Percentiles rank a stretch among this genome's conserved stretches.
Evolutionary conservation across 23 tunicate species (phyloP).

Genomic region (Ciona savignyi): DNA sequence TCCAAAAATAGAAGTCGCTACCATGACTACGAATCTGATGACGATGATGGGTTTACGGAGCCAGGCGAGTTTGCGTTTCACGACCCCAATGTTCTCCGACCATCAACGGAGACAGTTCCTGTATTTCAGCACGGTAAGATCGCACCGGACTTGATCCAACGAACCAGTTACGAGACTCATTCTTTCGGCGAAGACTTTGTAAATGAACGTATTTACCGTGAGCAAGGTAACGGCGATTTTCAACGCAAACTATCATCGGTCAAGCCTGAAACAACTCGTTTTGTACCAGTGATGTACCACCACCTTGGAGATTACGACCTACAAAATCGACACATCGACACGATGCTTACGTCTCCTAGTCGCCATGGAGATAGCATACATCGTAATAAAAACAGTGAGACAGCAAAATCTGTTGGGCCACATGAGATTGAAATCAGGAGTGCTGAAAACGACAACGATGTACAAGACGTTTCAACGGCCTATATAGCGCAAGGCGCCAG

Average conservation of each 20-base stretch:
- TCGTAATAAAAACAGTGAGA: background rate
- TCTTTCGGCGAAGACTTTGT: background rate
- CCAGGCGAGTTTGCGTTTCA: conserved; percentile 10
- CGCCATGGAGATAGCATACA: background rate
- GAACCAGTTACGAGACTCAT: background rate
- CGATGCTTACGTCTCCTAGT: background rate
- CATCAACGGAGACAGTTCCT: background rate
- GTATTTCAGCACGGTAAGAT: background rate
- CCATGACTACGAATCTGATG: conserved; percentile 9
- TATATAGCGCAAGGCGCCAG: background rate
- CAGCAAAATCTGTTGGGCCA: background rate
- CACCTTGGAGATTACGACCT: background rate
- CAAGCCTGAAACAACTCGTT: background rate
- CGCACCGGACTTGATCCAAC: background rate
- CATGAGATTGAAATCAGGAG: background rate
- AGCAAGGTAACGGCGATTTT: background rate
- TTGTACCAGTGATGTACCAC: background rate
- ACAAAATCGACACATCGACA: background rate
- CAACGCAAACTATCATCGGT: background rate
- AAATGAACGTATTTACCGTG: background rate
- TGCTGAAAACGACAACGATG: background rate
- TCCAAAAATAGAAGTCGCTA: background rate
- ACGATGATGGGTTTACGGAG: background rate
- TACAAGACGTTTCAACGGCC: background rate
- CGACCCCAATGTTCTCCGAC: background rate